These are phyloP conservation scores for Folsomia manolachei DNA, from an alignment of 2,888 invertebrate genomes.

Conservation along the genomic window DNA sequence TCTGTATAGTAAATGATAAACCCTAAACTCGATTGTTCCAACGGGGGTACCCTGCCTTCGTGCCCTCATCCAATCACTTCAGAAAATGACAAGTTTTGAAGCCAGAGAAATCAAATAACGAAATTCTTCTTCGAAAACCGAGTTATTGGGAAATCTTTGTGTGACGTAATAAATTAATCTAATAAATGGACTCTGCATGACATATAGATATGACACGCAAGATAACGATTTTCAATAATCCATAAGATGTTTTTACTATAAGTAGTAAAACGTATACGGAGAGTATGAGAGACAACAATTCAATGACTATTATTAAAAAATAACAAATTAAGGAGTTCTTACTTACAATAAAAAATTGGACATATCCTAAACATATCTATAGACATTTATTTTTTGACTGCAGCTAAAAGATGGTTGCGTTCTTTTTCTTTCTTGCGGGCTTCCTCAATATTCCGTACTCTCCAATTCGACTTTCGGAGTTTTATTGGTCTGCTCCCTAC, in stretches of 20 bases:
- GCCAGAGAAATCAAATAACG: too few relatives aligned
- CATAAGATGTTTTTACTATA: too few relatives aligned
- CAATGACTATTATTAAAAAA: not conserved
- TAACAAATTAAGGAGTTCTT: too few relatives aligned
- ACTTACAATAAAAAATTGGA: too few relatives aligned
- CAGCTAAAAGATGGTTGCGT: slow-evolving; percentile 54
- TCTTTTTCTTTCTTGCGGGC: slow-evolving; percentile 95
- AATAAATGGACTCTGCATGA: not conserved
- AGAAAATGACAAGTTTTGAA: too few relatives aligned
- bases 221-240: not conserved
- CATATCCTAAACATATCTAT: slow-evolving; percentile 26
- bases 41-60: too few relatives aligned
- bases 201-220: not conserved
- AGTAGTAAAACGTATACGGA: too few relatives aligned
- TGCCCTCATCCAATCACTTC: too few relatives aligned
- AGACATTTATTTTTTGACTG: slow-evolving; percentile 38
- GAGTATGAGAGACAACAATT: not conserved
- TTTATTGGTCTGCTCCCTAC: slow-evolving; percentile 99
- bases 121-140: too few relatives aligned
- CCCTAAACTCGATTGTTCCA: too few relatives aligned
- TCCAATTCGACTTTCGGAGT: slow-evolving; percentile 94
- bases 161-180: not conserved
- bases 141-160: not conserved
- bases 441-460: slow-evolving; percentile 83
- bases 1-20: too few relatives aligned